Conservation (phyloP, 2,113 vertebrate genomes). For the Bagarius yarrelli region DNA sequence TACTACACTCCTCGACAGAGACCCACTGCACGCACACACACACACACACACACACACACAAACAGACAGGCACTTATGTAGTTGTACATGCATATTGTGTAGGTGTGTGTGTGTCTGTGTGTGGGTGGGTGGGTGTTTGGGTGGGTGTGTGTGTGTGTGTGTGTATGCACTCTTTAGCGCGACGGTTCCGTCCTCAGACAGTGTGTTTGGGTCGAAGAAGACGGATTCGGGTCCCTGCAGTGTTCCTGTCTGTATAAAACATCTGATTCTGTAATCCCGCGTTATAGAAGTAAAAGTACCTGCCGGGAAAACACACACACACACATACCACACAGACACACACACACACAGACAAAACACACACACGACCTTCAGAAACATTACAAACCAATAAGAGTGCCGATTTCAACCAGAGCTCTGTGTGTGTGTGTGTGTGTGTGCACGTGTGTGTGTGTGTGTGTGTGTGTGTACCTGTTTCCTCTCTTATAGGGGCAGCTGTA, state of each 20-base stretch:
- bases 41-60: not conserved
- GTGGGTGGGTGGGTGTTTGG: not conserved
- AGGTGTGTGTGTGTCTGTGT: too few species aligned
- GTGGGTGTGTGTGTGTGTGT: not conserved
- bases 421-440: not conserved
- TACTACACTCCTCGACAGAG: conserved; percentile 72
- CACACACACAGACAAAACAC: not conserved
- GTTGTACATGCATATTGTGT: too few species aligned
- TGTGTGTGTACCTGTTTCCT: conserved; percentile 59
- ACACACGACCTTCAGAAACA: too few species aligned
- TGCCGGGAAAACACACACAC: conserved; percentile 40
- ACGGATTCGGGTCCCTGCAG: conserved; percentile 60
- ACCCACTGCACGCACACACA: conserved; percentile 59
- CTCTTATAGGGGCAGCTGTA: conserved; percentile 77
- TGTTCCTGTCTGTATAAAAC: conserved; percentile 72
- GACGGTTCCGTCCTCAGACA: conserved; percentile 74
- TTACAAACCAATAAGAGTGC: too few species aligned
- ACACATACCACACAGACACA: not conserved
- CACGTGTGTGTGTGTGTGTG: not conserved
- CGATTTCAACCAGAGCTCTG: not conserved
- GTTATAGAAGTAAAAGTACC: conserved; percentile 76
- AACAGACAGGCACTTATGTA: not conserved
- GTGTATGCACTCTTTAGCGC: conserved; percentile 69
- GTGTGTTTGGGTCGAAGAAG: conserved; percentile 73
- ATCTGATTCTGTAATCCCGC: conserved; percentile 74